Base-by-base conservation (phyloP, 2,797 vertebrate genomes). In the Hipposideros larvatus region DNA sequence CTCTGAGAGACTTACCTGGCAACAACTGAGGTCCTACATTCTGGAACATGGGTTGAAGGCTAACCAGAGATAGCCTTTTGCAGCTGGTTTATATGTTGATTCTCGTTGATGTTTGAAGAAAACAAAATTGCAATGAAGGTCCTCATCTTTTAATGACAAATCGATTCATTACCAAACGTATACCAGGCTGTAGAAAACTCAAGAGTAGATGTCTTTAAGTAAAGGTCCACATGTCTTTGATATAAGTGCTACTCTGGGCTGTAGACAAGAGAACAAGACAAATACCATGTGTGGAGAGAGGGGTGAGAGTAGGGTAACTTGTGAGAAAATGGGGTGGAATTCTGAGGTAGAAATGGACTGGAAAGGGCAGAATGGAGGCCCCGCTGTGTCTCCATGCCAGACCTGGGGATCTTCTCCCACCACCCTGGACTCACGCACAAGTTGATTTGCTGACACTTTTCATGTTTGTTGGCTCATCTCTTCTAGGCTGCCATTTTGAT, bases 121-220 rank as follows among this genome's bases (percentile, higher is more conserved):
- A 94, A 51, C 48, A 74, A 70, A 68, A 65, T 26, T 34, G 31
- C 41, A 53, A n/a, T 57, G 26, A 74, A 51, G 18, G 1, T 19
- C 26, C 68, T 90, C 46, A 70, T 80, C 74, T 89, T 87, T 84
- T 87, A 73, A 88, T 16, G 53, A 83, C 41, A 65, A 96, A 94
- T 87, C 79, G 57, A 13, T 80, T 87, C 28, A 21, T 78, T 61
- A 53, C 16, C 63, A 89, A 85, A 37, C 22, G n/a, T 19, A 70
- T 59, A 57, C 41, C 16, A 24, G 15, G 37, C 28, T 74, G 19
- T 9, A 34, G 82, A 37, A 90, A 61, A 65, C 61, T 92, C 7
- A 4, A 4, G 24, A 80, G 51, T 34, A 75, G 34, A 77, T 22
- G 28, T 71, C 34, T 85, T 87, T 41, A 73, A 79, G 31, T 71